Base-by-base conservation (phyloP, 2,888 invertebrate species). In the Tenthredo distinguenda region DNA sequence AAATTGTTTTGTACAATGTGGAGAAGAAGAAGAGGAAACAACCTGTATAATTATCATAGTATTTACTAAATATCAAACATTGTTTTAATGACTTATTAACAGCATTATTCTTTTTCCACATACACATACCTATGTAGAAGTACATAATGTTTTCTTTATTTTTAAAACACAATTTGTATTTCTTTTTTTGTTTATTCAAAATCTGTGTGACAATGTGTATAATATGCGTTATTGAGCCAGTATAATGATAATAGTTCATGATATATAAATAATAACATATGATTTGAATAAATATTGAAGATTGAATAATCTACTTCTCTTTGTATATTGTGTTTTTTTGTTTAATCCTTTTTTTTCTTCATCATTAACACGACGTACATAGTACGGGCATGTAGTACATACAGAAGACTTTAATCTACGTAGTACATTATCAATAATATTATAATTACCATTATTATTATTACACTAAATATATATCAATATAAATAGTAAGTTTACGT, bases 391-490 rank as follows among this genome's bases (percentile, higher is more conserved):
- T 55, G 55, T 55, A 55, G 55, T 50, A 50, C 26, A 31, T 77
- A 50, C 26, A 31, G 31, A 77, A 55, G 26, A 77, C 47, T 77
- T 77, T 9, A 76, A 55, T 55, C 55, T 55, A 55, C 55, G n/a
- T 55, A 55, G 55, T 55, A 55, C 55, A 55, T n/a, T 55, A n/a
- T 18, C n/a, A 55, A 55, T 55, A 55, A n/a, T 55, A 55, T 55
- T n/a, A 55, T 55, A 7, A 55, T n/a, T 55, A 55, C 55, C 21
- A 62, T 26, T 62, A 62, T 62, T 55, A 34, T 79, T 55, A 37
- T 58, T 79, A 79, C 50, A 76, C 76, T 79, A 79, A 79, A 79
- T 79, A 58, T 79, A 76, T 76, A 76, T 76, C 76, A 43, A 47
- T 76, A 76, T 76, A 76, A 76, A 76, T 43, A 76, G 76, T 50